Evolutionary conservation across 2,888 invertebrate genomes (phyloP), one percentile per base, ranked within the genome.

Genomic region (Fragum whitleyi): DNA sequence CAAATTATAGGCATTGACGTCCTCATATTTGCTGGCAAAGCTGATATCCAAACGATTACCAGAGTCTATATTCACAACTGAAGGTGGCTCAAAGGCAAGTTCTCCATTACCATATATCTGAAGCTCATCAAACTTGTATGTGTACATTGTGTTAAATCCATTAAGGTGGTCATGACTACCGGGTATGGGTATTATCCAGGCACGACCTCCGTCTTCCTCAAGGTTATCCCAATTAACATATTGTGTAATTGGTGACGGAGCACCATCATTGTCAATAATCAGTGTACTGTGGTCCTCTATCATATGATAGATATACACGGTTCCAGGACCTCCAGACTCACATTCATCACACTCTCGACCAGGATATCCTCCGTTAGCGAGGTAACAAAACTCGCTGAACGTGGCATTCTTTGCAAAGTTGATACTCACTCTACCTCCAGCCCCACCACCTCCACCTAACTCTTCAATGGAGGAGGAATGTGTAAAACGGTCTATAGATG

Each of bases 41-140:
- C 76, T 81, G 14, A 55, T 55, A 1, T 79, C 55, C 6, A 83
- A 72, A n/a, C 81, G 83, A 0, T 83, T 65, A 19, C 78, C 68
- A 9, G 70, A 82, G 53, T 79, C 79, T 26, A 78, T 75, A 67
- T 83, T 82, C 16, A 65, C 47, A 26, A 71, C 65, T 21, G 67
- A 51, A 14, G 90, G 90, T 16, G 88, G 88, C 74, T 86, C 76
- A 9, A 91, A 75, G 9, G 90, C 91, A n/a, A 91, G 68, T 47
- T 91, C 89, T 3, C 86, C 90, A 78, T 90, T 90, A 9, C 91
- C 91, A 62, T 88, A 90, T 23, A 91, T 88, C 84, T 91, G 91
- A 26, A 91, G 79, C 68, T 91, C 91, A 69, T 91, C 90, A 79
- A 91, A 90, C 28, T 85, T 70, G 61, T 85, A 90, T 1, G 78